Evolutionary conservation across 2,113 vertebrate species (phyloP), one percentile per base, ranked within the genome.

Genomic region (Cyanoderma ruficeps): DNA sequence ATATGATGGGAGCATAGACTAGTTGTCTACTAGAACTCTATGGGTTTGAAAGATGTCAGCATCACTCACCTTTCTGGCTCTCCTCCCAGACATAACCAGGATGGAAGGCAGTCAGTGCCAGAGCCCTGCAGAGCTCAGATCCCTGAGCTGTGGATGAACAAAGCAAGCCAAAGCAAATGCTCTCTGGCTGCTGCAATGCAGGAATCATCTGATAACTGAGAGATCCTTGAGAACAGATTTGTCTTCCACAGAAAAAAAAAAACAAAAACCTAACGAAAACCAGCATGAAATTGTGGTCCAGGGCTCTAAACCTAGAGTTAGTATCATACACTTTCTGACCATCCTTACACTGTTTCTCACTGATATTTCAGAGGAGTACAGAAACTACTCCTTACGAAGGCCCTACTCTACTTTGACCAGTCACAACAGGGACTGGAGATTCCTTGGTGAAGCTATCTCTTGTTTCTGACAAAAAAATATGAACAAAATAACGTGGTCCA

Each of bases 81-180:
- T 49, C n/a, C 79, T 79, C 47, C 39, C 30, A 63, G 56, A 23
- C 24, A 42, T 27, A 67, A 39, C 13, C 28, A 61, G 60, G 59
- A 60, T 1, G 1, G 31, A 50, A 87, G 85, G 30, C 44, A 81
- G 55, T 9, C 28, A 68, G 3, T 2, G 1, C n/a, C 3, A 13
- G 23, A 69, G 63, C 14, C 25, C 20, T 71, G 64, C 0, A 1
- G 14, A 47, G 41, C 49, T 71, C 44, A 53, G 41, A 15, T 60
- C 33, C 35, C 11, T 1, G 1, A 69, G 20, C 28, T 41, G 25
- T 1, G 2, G 25, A 63, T 1, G 1, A 63, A 52, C 35, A 56
- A 76, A 17, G 12, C 71, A 47, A 22, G 49, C 9, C 65, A 65
- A 67, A 88, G 24, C n/a, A 71, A 67, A 70, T 3, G 10, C 11